Evolutionary conservation across 2,797 vertebrate species (phyloP), one percentile per base, ranked within the genome.

Genomic region (Spea hammondii): DNA sequence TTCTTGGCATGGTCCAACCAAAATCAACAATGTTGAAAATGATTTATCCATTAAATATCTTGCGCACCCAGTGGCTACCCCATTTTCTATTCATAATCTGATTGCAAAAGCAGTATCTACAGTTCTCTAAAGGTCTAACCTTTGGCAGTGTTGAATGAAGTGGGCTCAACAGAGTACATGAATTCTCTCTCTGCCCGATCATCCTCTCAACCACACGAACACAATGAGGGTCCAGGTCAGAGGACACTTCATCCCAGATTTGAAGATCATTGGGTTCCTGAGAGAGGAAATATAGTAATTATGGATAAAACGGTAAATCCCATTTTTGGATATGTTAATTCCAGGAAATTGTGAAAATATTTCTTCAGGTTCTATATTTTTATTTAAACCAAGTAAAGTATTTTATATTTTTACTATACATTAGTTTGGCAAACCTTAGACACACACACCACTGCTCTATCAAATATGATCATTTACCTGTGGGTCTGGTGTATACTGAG

Each of bases 151-250:
- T 84, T 12, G 94, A 87, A 79, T 81, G 90, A 4, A 89, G 91
- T 66, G 76, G 84, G 48, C 87, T 86, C 83, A 96, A 93, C 84
- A 96, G 74, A 65, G 91, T 93, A 48, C 89, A 91, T 50, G 95
- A 90, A 0, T 89, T 91, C 88, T 94, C 91, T 5, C 91, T 94
- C 78, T 91, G 91, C 83, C 91, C 88, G 0, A 89, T 95, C 79
- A 89, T 92, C 85, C 93, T 93, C 55, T 92, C 93, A 6, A 92
- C 95, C 87, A 96, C 94, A 82, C 86, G 87, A 59, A 95, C 94
- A 79, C 89, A 90, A 69, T 83, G 82, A 0, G 86, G 86, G 0
- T 79, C 80, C 0, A 70, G 83, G 45, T 74, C 69, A 46, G 11
- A 8, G 11, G 5, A 17, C 62, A 50, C 12, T 4, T 70, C 46